phyloP scores from a whole-genome alignment of 2,888 invertebrate genomes.

The Oxyteleia sp. region DNA sequence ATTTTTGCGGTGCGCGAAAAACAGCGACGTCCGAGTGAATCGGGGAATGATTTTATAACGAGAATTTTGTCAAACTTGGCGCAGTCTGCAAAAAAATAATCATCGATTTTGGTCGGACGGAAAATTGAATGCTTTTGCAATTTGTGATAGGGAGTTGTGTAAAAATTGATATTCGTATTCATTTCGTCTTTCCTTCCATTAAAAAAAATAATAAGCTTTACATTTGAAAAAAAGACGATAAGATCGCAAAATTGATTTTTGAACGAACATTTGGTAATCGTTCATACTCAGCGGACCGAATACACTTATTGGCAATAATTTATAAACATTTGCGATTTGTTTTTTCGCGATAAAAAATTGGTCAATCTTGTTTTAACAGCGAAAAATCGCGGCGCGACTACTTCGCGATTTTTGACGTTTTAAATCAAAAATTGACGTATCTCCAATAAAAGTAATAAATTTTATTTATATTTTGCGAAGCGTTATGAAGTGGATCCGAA shows the following conservation, averaged over 20 bases:
- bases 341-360: constrained; percentile 34
- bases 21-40: background rate
- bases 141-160: no score
- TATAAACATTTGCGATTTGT: constrained; percentile 19
- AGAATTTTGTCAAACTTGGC: background rate
- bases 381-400: constrained; percentile 21
- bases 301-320: constrained; percentile 29
- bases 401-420: constrained; percentile 39
- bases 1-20: constrained; percentile 19
- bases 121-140: background rate
- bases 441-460: constrained; percentile 59
- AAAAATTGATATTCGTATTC: no score
- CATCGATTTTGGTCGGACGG: background rate
- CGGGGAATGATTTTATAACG: background rate
- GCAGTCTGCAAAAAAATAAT: background rate
- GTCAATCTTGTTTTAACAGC: background rate
- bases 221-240: no score
- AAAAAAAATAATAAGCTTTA: no score
- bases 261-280: background rate
- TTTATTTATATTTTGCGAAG: constrained; percentile 44
- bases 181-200: no score
- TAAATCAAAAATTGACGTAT: constrained; percentile 47
- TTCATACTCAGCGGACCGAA: background rate
- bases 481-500: constrained; percentile 29
- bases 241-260: no score